Conservation (phyloP, 2,797 vertebrate genomes). For the Semotilus atromaculatus region DNA sequence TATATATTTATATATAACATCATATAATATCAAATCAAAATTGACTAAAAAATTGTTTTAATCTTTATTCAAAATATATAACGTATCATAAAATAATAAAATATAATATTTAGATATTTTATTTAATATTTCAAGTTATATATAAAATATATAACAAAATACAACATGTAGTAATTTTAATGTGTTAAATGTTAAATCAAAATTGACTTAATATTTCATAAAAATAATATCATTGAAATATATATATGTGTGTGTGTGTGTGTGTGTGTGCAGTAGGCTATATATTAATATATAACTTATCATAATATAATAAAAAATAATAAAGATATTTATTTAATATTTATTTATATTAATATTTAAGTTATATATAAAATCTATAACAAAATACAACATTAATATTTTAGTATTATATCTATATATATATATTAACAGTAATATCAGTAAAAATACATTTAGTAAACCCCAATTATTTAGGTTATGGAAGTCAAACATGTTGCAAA, state of each 20-base stretch:
- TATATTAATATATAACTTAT: not conserved
- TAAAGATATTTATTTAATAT: not conserved
- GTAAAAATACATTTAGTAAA: not conserved
- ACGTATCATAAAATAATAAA: too few species aligned
- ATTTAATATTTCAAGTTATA: too few species aligned
- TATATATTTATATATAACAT: not conserved
- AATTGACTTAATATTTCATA: too few species aligned
- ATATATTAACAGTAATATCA: not conserved
- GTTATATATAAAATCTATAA: not conserved
- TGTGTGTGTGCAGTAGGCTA: not conserved
- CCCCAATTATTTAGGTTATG: not conserved
- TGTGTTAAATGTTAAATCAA: not conserved
- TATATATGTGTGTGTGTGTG: too few species aligned
- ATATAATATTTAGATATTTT: too few species aligned
- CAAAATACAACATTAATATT: not conserved
- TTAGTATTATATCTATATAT: too few species aligned
- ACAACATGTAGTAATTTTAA: too few species aligned
- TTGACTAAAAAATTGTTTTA: too few species aligned
- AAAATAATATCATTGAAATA: too few species aligned
- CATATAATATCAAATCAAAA: not conserved
- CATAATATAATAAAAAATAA: not conserved
- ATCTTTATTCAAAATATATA: too few species aligned
- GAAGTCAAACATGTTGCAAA: not conserved
- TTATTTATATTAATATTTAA: too few species aligned
- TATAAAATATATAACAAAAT: too few species aligned